phyloP scores from a whole-genome alignment of 1,140 invertebrate species.

The Episyrphus balteatus region DNA sequence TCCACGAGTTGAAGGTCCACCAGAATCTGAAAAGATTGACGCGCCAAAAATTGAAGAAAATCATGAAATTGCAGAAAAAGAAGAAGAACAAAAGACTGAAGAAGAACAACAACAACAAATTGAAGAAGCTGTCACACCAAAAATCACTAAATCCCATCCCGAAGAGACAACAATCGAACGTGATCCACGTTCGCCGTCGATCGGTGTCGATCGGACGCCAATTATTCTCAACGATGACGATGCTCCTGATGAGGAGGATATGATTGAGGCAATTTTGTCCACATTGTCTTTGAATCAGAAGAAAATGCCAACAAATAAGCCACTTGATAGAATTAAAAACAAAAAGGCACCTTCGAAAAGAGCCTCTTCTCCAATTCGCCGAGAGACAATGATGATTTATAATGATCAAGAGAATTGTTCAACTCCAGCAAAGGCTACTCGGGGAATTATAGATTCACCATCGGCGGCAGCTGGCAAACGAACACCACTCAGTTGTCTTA shows the following conservation, averaged over 20 bases:
- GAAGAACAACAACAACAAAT: too few species aligned
- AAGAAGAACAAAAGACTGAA: too few species aligned
- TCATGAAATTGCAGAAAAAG: too few species aligned
- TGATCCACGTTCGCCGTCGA: constrained; percentile 39
- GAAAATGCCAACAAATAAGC: constrained; percentile 12
- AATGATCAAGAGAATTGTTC: constrained; percentile 12
- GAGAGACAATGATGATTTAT: constrained; percentile 13
- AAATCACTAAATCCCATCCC: too few species aligned
- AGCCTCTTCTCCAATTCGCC: constrained; percentile 12
- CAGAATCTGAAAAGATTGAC: too few species aligned
- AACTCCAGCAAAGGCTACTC: constrained; percentile 9
- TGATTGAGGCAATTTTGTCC: constrained; percentile 28
- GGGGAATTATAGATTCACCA: not conserved
- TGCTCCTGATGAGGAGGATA: constrained; percentile 21
- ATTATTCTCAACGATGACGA: constrained; percentile 36
- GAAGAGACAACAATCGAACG: not conserved
- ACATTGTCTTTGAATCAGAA: constrained; percentile 26
- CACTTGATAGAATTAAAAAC: constrained; percentile 18
- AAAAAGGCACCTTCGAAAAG: constrained; percentile 14
- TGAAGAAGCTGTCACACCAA: too few species aligned
- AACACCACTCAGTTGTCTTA: constrained; percentile 26
- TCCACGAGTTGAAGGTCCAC: too few species aligned
- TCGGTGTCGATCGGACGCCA: constrained; percentile 38
- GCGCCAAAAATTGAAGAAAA: too few species aligned
- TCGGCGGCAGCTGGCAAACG: constrained; percentile 9